phyloP scores from a whole-genome alignment of 1,140 invertebrate genomes.

The Tachypleus tridentatus region DNA sequence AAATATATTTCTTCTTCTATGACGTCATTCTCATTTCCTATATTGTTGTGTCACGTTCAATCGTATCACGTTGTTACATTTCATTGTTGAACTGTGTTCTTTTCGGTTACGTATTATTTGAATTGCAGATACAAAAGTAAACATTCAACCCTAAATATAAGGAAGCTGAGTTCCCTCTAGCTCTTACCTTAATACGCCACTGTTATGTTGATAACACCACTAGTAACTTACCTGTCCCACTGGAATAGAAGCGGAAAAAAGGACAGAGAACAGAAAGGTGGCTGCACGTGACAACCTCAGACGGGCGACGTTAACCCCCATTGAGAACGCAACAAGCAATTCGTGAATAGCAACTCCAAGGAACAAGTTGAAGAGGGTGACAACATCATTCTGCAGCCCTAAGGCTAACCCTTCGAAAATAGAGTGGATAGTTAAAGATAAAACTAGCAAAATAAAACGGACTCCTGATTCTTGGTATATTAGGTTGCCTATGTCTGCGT shows the following conservation, averaged over 20 bases:
- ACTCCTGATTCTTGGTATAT: constrained; percentile 28
- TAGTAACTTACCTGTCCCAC: constrained; percentile 25
- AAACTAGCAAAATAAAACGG: constrained; percentile 28
- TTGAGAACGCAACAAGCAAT: constrained; percentile 31
- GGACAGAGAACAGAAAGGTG: constrained; percentile 23
- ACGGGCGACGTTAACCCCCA: constrained; percentile 30
- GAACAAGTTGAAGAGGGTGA: constrained; percentile 28
- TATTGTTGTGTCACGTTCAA: too few species aligned
- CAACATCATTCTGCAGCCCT: constrained; percentile 28
- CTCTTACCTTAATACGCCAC: too few species aligned
- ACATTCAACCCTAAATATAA: too few species aligned
- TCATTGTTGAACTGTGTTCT: too few species aligned
- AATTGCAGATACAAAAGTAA: too few species aligned
- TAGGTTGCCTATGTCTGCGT: constrained; percentile 12
- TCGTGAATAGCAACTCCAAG: constrained; percentile 31
- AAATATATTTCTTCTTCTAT: too few species aligned
- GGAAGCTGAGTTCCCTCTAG: too few species aligned
- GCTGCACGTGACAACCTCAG: constrained; percentile 20
- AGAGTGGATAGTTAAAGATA: constrained; percentile 32
- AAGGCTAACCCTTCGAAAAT: constrained; percentile 33
- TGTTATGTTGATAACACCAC: too few species aligned
- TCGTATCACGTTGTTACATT: too few species aligned
- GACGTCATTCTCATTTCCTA: too few species aligned
- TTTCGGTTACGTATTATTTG: too few species aligned
- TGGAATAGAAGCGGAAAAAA: constrained; percentile 30